phyloP scores from a whole-genome alignment of 2,888 invertebrate genomes.

The Stenurella melanura region DNA sequence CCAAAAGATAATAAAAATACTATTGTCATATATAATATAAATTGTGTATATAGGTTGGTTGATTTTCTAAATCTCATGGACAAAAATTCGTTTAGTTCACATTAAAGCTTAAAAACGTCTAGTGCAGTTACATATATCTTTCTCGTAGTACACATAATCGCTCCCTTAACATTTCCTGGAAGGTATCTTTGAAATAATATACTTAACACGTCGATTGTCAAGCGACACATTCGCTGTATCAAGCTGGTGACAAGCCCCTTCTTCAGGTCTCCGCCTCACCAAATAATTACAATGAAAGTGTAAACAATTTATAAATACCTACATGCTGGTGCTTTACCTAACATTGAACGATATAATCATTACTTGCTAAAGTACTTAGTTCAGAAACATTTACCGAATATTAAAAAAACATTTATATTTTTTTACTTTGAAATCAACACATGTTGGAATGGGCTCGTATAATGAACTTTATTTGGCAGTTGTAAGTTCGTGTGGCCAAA shows the following conservation, averaged over 20 bases:
- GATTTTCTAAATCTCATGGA: conserved; percentile 62
- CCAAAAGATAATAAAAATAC: conserved; percentile 71
- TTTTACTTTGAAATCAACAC: too few relatives aligned
- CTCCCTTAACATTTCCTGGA: conserved; percentile 7
- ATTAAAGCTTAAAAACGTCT: conserved; percentile 38
- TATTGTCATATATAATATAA: conserved; percentile 71
- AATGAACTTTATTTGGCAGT: too few relatives aligned
- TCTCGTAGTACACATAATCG: conserved; percentile 13
- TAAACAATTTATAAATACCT: neutral
- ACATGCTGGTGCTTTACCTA: neutral
- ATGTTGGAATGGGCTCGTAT: too few relatives aligned
- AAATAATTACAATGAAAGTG: neutral
- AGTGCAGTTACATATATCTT: conserved; percentile 20
- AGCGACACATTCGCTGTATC: neutral
- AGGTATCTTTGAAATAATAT: conserved; percentile 2
- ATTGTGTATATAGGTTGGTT: conserved; percentile 60
- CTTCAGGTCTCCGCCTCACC: neutral
- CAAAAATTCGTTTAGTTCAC: conserved; percentile 55
- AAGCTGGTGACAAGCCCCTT: neutral
- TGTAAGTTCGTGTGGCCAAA: too few relatives aligned
- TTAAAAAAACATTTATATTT: too few relatives aligned
- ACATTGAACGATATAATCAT: neutral
- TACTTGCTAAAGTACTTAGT: neutral
- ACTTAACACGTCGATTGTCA: neutral
- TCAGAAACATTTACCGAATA: too few relatives aligned